Conservation (phyloP, 2,113 vertebrate genomes). For the Prietella phreatophila region DNA sequence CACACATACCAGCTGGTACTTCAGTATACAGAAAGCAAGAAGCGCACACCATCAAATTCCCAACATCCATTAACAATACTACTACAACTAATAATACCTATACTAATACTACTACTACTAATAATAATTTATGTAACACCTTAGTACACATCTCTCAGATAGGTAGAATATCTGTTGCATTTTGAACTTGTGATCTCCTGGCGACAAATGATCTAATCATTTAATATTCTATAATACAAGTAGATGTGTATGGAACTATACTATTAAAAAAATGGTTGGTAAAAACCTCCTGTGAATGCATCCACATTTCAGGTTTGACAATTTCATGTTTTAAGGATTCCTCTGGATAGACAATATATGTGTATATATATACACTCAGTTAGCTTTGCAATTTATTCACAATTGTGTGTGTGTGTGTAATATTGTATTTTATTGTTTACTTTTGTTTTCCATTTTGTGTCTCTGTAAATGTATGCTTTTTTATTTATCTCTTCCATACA, state of each 20-base stretch:
- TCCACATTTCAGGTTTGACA: not conserved
- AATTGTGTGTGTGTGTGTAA: not conserved
- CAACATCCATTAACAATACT: not conserved
- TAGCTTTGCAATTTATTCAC: not conserved
- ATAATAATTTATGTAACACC: not conserved
- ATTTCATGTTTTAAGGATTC: not conserved
- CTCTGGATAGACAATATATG: not conserved
- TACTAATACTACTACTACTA: not conserved
- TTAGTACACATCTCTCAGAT: not conserved
- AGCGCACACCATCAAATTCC: not conserved
- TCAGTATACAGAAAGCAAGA: not conserved
- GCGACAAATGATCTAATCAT: not conserved
- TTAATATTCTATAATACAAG: not conserved
- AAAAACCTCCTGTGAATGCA: not conserved
- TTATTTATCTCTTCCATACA: not conserved
- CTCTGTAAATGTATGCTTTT: not conserved
- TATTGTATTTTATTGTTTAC: not conserved
- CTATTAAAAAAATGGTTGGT: not conserved
- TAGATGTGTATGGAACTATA: not conserved
- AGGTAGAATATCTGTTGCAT: not conserved
- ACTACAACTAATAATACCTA: not conserved
- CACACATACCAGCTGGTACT: constrained; percentile 27
- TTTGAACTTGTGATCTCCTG: not conserved
- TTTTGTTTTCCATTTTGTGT: not conserved
- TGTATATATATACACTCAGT: too few species aligned